These are phyloP conservation scores for Magallana angulata DNA, from an alignment of 1,140 invertebrate genomes.

Conservation along the genomic window DNA sequence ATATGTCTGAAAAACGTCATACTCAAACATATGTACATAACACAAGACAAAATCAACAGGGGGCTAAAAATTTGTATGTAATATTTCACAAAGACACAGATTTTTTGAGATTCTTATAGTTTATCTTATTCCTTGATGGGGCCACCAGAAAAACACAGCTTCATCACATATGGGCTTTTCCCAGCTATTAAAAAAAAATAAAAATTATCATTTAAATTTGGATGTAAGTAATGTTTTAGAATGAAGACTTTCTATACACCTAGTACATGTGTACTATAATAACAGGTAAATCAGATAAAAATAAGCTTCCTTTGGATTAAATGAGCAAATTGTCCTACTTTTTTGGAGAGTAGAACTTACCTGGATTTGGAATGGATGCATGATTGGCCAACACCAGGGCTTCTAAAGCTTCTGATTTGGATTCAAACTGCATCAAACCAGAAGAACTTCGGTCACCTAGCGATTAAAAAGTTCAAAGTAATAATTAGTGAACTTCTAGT, in stretches of 20 bases:
- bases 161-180: slow-evolving; percentile 33
- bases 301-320: background rate
- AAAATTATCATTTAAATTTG: background rate
- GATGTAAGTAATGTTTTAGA: too few relatives aligned
- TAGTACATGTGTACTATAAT: background rate
- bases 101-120: background rate
- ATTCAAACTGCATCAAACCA: slow-evolving; percentile 95
- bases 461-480: slow-evolving; percentile 52
- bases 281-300: background rate
- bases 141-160: slow-evolving; percentile 35
- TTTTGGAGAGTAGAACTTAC: slow-evolving; percentile 76
- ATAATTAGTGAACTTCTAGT: background rate
- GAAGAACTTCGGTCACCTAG: slow-evolving; percentile 87
- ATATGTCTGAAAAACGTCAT: too few relatives aligned
- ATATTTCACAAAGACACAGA: background rate
- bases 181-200: slow-evolving; percentile 32
- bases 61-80: too few relatives aligned
- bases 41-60: too few relatives aligned
- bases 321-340: too few relatives aligned
- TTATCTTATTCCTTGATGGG: slow-evolving; percentile 5
- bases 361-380: slow-evolving; percentile 91
- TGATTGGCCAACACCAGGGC: slow-evolving; percentile 97
- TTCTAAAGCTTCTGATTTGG: slow-evolving; percentile 92
- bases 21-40: too few relatives aligned
- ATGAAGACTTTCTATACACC: too few relatives aligned